Evolutionary conservation across 2,113 vertebrate genomes (phyloP).

Genomic region (Bombycilla garrulus): DNA sequence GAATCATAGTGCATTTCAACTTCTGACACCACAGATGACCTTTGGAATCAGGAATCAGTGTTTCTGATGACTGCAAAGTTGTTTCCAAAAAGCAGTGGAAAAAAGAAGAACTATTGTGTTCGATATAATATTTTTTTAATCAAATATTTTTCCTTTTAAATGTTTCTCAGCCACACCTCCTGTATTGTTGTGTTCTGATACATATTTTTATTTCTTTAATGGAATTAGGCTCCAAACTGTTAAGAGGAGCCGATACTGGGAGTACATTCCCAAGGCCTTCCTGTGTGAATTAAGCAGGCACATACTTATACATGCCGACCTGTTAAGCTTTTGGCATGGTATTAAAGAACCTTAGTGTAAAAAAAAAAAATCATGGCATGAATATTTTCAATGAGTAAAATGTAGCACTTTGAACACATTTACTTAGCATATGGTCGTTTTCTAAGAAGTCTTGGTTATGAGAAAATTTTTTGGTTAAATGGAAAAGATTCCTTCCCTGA

Average conservation of each 20-base stretch:
- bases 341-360: constrained; percentile 26
- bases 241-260: neutral
- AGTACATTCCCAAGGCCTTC: neutral
- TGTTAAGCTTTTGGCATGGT: constrained; percentile 41
- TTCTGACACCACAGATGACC: neutral
- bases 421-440: constrained; percentile 58
- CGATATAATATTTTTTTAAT: neutral
- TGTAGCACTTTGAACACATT: constrained; percentile 63
- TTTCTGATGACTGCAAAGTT: neutral
- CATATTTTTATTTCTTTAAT: neutral
- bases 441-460: constrained; percentile 47
- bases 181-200: neutral
- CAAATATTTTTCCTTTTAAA: neutral
- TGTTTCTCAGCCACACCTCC: neutral
- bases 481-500: constrained; percentile 47
- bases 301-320: neutral
- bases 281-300: neutral
- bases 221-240: neutral
- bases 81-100: neutral
- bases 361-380: constrained; percentile 35
- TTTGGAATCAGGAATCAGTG: neutral
- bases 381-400: constrained; percentile 55
- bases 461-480: constrained; percentile 52
- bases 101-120: neutral
- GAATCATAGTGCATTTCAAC: neutral